These are phyloP conservation scores for Lepidocyrtinus sp. DNA, from an alignment of 2,888 invertebrate species.

Conservation along the genomic window DNA sequence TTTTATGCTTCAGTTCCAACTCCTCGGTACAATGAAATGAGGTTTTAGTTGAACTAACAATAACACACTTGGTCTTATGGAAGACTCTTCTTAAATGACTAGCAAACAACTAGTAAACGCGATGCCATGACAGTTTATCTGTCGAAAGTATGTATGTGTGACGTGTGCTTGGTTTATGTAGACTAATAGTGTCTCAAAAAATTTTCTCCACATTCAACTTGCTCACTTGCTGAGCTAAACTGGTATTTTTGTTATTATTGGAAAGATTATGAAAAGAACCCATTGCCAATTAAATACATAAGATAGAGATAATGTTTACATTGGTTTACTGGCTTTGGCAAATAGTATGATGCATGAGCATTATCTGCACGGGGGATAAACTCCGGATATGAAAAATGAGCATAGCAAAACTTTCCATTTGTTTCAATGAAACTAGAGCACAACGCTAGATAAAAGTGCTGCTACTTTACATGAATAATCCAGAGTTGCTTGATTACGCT, in stretches of 20 bases:
- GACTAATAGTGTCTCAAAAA: too few species aligned
- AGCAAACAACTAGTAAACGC: too few species aligned
- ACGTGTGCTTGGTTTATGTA: too few species aligned
- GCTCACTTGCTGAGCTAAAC: too few species aligned
- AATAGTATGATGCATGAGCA: too few species aligned
- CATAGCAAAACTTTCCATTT: neutral
- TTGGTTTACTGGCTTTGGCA: neutral
- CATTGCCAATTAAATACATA: neutral
- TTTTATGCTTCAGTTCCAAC: neutral
- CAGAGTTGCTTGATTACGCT: neutral
- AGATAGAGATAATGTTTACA: conserved; percentile 9
- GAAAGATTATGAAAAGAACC: neutral
- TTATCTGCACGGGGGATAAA: neutral
- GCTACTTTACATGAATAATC: too few species aligned
- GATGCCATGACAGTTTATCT: too few species aligned
- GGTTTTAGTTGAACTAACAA: conserved; percentile 42
- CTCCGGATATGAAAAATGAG: neutral
- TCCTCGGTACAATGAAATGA: conserved; percentile 27
- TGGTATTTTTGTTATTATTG: conserved; percentile 1
- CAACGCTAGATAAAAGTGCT: too few species aligned
- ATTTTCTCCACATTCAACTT: too few species aligned
- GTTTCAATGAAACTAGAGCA: neutral
- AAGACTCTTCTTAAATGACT: too few species aligned
- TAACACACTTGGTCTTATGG: conserved; percentile 24
- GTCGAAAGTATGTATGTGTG: too few species aligned